Conservation (phyloP, 2,797 vertebrate species). For the Rhinatrema bivittatum region DNA sequence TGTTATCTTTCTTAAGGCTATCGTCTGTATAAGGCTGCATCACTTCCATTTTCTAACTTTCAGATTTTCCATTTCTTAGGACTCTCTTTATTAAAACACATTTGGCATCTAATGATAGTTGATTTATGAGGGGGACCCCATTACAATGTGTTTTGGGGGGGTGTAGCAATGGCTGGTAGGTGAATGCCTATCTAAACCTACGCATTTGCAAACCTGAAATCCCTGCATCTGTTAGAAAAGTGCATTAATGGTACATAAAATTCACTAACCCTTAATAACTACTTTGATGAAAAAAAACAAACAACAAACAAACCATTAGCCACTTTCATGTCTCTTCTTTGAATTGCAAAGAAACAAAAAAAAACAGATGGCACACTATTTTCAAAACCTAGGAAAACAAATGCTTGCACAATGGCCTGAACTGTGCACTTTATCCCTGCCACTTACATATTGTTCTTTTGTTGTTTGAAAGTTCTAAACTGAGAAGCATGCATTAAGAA, state of each 20-base stretch:
- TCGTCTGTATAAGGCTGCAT: conserved; percentile 55
- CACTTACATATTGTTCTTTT: too few relatives aligned
- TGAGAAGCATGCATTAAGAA: too few relatives aligned
- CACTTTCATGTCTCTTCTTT: conserved; percentile 38
- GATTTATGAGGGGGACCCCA: conserved; percentile 24
- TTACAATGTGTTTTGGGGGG: conserved; percentile 32
- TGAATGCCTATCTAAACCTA: conserved; percentile 38
- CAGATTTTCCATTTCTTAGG: conserved; percentile 21
- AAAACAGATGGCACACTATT: too few relatives aligned
- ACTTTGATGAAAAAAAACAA: conserved; percentile 35
- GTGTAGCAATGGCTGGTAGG: conserved; percentile 28
- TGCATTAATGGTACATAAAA: conserved; percentile 46
- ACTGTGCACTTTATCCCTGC: too few relatives aligned
- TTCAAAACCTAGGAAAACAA: too few relatives aligned
- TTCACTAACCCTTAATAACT: conserved; percentile 30
- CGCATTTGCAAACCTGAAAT: conserved; percentile 42
- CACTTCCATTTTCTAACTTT: conserved; percentile 27
- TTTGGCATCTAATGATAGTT: conserved; percentile 62
- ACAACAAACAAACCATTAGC: conserved; percentile 29
- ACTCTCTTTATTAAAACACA: conserved; percentile 43
- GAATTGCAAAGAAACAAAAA: conserved; percentile 42
- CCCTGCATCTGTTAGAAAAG: conserved; percentile 47
- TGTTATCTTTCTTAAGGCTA: conserved; percentile 45
- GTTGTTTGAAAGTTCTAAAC: too few relatives aligned
- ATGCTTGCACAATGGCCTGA: too few relatives aligned